Evolutionary conservation across 2,113 vertebrate genomes (phyloP), one percentile per base, ranked within the genome.

Genomic region (Strix aluco): DNA sequence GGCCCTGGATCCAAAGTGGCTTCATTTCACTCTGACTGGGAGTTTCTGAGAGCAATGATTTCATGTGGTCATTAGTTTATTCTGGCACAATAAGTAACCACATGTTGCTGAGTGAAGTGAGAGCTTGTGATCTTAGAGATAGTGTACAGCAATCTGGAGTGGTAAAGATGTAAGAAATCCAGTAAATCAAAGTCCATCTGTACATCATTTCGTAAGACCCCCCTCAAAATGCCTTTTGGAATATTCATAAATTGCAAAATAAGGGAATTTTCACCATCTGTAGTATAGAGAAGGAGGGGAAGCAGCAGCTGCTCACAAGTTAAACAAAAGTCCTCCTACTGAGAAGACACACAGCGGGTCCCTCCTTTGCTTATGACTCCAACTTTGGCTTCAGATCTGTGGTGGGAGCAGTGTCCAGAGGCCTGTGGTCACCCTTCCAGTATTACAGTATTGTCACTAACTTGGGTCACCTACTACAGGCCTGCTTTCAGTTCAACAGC

Each of bases 41-140:
- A 51, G 46, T 52, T 95, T 94, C 95, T 94, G 79, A 95, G 38
- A 92, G 80, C 62, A 86, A 42, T 26, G 5, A 25, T 94, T 87
- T 92, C 13, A 52, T 91, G 70, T 27, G 81, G 49, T 92, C 65
- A 75, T 86, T 79, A 46, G 80, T 94, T 96, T 97, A 75, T 92
- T 82, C 92, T 96, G 97, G 70, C 88, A 96, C 81, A 94, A 36
- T 19, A 54, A 62, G 40, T 36, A 32, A 36, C 34, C 34, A 1
- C 65, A 32, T 79, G 9, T 80, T 92, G 22, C 83, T 74, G 34
- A 94, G 46, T 55, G 86, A 92, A 86, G 44, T 69, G 77, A 46
- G 84, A 47, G 57, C 34, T 90, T 59, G 78, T 57, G 42, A 77
- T 69, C n/a, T 70, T 71, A 51, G 59, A 66, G 25, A n/a, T 63